Conservation (phyloP, 2,888 invertebrate species). For the Leistus spinibarbis region DNA sequence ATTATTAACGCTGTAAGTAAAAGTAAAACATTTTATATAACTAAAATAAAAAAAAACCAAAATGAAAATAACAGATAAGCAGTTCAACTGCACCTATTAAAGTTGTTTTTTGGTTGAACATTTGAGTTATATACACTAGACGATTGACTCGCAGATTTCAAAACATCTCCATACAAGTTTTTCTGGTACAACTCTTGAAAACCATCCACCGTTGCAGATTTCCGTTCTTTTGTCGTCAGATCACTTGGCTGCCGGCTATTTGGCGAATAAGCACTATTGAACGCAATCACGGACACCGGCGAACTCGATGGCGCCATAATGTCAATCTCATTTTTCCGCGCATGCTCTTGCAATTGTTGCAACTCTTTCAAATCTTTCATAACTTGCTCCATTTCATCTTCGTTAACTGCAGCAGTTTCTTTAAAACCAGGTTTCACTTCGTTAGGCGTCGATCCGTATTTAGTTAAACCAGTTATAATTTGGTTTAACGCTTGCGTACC, state of each 20-base stretch:
- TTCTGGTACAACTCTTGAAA: conserved; percentile 57
- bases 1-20: conserved; percentile 39
- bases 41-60: conserved; percentile 25
- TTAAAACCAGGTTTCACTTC: conserved; percentile 8
- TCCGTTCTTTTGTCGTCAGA: conserved; percentile 41
- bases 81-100: conserved; percentile 53
- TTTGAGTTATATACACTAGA: conserved; percentile 38
- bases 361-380: conserved; percentile 59
- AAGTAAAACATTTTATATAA: conserved; percentile 23
- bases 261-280: conserved; percentile 52
- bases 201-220: conserved; percentile 44
- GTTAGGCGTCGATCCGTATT: conserved; percentile 19
- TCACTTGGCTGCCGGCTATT: conserved; percentile 41
- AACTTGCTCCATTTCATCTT: conserved; percentile 58
- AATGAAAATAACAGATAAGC: conserved; percentile 34
- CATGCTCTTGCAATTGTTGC: conserved; percentile 55
- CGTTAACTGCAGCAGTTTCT: conserved; percentile 35
- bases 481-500: conserved; percentile 42
- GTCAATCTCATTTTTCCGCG: conserved; percentile 47
- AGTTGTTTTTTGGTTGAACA: conserved; percentile 47
- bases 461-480: conserved; percentile 41
- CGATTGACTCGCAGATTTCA: conserved; percentile 25
- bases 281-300: conserved; percentile 55
- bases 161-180: conserved; percentile 50
- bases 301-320: conserved; percentile 47